Conservation (phyloP, 2,888 invertebrate genomes). For the Leucophenga montana region DNA sequence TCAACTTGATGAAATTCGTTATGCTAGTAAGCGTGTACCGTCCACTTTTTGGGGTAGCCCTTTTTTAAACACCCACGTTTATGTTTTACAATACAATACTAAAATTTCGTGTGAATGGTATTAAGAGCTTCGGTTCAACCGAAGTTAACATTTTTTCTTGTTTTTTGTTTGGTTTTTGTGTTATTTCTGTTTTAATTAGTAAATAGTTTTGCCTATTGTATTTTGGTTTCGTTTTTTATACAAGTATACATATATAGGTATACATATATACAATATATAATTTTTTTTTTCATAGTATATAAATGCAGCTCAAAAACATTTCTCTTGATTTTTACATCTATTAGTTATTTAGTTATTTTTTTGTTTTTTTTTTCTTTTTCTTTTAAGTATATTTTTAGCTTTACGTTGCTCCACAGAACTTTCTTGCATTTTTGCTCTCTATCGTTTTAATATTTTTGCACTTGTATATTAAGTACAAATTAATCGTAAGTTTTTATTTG, state of each 20-base stretch:
- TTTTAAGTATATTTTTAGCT: slow-evolving; percentile 29
- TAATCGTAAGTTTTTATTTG: slow-evolving; percentile 40
- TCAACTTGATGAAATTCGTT: too few species aligned
- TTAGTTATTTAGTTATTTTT: slow-evolving; percentile 27
- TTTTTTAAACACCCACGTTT: too few species aligned
- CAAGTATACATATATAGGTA: slow-evolving; percentile 16
- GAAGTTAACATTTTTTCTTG: too few species aligned
- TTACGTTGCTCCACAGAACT: too few species aligned
- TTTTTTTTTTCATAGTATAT: slow-evolving; percentile 48
- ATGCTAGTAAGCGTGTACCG: too few species aligned
- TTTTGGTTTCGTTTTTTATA: slow-evolving; percentile 27
- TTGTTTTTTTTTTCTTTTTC: slow-evolving; percentile 23
- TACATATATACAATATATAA: slow-evolving; percentile 12
- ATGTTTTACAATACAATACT: too few species aligned
- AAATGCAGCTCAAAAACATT: slow-evolving; percentile 63
- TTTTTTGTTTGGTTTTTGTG: too few species aligned
- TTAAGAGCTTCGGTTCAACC: too few species aligned
- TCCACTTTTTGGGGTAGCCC: too few species aligned
- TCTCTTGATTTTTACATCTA: slow-evolving; percentile 38
- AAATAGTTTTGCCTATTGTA: slow-evolving; percentile 20
- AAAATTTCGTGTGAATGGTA: too few species aligned
- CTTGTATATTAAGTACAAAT: slow-evolving; percentile 33
- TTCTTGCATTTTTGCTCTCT: too few species aligned
- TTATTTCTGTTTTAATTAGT: too few species aligned
- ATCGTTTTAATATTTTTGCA: slow-evolving; percentile 27